Evolutionary conservation across 35 echinoderm and acorn worm species (phyloP).

Genomic region (Heliocidaris tuberculata): DNA sequence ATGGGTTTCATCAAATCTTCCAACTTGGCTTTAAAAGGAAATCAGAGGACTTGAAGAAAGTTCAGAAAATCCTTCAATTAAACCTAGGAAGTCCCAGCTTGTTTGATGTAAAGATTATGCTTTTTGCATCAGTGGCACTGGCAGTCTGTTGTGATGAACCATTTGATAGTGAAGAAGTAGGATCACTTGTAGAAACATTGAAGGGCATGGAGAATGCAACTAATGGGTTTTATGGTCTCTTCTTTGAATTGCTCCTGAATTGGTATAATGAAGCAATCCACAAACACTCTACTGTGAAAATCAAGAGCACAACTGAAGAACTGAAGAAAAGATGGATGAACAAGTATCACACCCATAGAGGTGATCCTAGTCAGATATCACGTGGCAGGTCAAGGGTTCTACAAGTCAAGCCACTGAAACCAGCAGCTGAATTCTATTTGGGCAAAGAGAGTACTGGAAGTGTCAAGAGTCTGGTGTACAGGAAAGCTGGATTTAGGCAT

Average conservation of each 20-base stretch:
- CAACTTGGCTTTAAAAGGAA: neutral
- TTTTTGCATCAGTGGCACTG: neutral
- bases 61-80: neutral
- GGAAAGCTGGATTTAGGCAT: neutral
- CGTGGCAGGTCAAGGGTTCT: neutral
- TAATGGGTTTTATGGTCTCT: neutral
- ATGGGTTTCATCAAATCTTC: constrained; percentile 19
- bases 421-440: neutral
- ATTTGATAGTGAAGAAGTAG: neutral
- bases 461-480: neutral
- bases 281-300: neutral
- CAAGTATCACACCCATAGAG: neutral
- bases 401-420: neutral
- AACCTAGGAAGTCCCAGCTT: neutral
- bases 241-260: constrained; percentile 19
- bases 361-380: neutral
- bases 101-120: neutral
- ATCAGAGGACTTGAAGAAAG: neutral
- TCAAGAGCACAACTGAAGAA: neutral
- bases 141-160: neutral
- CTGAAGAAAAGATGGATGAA: neutral
- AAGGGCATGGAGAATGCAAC: neutral
- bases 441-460: neutral
- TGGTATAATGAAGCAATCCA: neutral
- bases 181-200: neutral